Conservation (phyloP, 2,113 vertebrate genomes). For the Eulemur rufifrons region DNA sequence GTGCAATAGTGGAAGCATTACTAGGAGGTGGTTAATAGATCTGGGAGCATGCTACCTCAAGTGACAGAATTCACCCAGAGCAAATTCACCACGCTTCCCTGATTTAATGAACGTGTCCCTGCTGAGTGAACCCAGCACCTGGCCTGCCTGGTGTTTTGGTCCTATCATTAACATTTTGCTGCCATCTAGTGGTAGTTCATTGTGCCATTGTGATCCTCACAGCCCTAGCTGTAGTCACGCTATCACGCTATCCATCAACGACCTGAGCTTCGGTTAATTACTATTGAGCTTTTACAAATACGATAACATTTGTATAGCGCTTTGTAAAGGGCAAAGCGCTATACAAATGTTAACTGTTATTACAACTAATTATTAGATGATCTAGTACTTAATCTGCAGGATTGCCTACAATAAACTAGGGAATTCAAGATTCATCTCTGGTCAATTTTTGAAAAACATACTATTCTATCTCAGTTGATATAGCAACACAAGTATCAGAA, state of each 20-base stretch:
- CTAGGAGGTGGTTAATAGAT: conserved; percentile 17
- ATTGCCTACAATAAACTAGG: conserved; percentile 20
- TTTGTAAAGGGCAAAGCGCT: conserved; percentile 63
- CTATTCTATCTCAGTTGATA: conserved; percentile 46
- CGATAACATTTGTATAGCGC: conserved; percentile 46
- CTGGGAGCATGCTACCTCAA: background rate
- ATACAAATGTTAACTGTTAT: conserved; percentile 64
- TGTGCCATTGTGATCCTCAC: background rate
- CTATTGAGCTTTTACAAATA: conserved; percentile 67
- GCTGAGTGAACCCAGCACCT: conserved; percentile 5
- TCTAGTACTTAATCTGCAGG: conserved; percentile 49
- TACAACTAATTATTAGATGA: conserved; percentile 63
- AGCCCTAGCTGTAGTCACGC: background rate
- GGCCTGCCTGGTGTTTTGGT: background rate
- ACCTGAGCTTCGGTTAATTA: conserved; percentile 58
- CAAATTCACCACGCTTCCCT: conserved; percentile 14
- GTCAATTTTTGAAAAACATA: conserved; percentile 53
- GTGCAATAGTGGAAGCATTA: background rate
- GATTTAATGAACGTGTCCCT: background rate
- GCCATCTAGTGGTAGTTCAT: conserved; percentile 55
- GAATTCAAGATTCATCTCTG: conserved; percentile 48
- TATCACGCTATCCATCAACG: background rate
- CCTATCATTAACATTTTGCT: conserved; percentile 43
- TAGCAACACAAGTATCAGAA: background rate
- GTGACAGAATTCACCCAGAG: conserved; percentile 52